Base-by-base conservation (phyloP, 2,113 vertebrate species). In the Nymphicus hollandicus region DNA sequence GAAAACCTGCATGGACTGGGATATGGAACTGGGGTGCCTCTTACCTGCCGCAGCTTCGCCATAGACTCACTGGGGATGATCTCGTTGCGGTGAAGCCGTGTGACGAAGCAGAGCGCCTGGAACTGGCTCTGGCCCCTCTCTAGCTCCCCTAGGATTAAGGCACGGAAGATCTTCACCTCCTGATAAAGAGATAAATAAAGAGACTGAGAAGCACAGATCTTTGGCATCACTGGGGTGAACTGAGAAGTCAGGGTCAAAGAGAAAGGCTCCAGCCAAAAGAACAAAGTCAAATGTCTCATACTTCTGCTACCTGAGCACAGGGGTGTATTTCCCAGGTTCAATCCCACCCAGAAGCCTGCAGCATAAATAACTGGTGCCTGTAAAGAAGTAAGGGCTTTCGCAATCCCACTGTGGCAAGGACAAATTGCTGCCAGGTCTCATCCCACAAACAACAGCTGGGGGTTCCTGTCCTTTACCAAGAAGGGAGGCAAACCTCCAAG, bases 41-140 rank as follows among this genome's bases (percentile, higher is more conserved):
- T 89, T 39, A 98, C 99, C 99, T 99, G 99, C 82, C 99, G 97
- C 71, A 99, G 98, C 88, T 99, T 99, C 8, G 99, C 99, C 99
- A 99, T 99, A 56, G 99, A 99, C 93, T 99, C 99, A 5, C 99
- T 99, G 96, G 99, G 99, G 96, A 99, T 99, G 98, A 99, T 99
- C 96, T 99, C 99, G 96, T 99, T 99, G 97, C 95, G 99, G 92
- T 97, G 98, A 58, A 99, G 99, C 71, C 98, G 98, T 1, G 99
- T 99, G 95, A 99, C 77, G 58, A 99, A 99, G 97, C 99, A 99
- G 35, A 99, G 98, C 0, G 98, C 99, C 96, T 99, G 99, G 98
- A 99, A 99, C 96, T 99, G 99, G 96, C 98, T 99, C 97, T 99
- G 99, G 37, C 99, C 99, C 88, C 99, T 98, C 93, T 99, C 99